A percentile compares a stretch with the other conserved stretches of the same genome.
Conservation (phyloP, 2,113 vertebrate species). For the Herpailurus yagouaroundi region DNA sequence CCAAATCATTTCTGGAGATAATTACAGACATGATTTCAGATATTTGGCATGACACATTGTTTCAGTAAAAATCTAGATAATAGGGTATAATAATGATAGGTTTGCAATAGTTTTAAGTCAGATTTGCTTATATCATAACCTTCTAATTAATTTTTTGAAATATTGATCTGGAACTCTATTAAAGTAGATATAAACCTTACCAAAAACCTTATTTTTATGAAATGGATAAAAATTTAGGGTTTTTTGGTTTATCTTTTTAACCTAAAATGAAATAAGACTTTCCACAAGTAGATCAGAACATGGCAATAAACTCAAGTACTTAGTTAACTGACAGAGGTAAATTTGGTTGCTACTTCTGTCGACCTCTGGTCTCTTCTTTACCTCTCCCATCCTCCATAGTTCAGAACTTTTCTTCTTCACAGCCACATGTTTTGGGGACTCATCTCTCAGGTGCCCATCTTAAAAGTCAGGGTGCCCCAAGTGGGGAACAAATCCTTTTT, state of each 20-base stretch:
- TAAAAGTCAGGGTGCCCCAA: not conserved
- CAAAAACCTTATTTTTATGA: not conserved
- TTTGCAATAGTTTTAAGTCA: not conserved
- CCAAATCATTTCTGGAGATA: not conserved
- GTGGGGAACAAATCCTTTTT: not conserved
- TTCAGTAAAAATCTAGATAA: not conserved
- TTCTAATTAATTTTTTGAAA: not conserved
- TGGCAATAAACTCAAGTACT: not conserved
- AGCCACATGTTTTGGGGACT: not conserved
- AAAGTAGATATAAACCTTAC: not conserved
- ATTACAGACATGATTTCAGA: not conserved
- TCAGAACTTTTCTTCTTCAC: not conserved
- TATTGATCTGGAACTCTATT: not conserved
- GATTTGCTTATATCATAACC: not conserved
- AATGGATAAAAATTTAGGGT: not conserved
- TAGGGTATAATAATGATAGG: not conserved
- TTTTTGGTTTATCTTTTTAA: not conserved
- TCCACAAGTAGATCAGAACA: conserved; percentile 13
- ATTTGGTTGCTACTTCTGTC: not conserved
- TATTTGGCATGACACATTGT: not conserved
- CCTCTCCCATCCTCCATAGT: not conserved
- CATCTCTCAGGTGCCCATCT: not conserved
- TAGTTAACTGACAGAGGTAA: not conserved
- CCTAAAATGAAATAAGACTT: not conserved
- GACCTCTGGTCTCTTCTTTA: not conserved